phyloP scores from a whole-genome alignment of 2,113 vertebrate genomes.

The Nannobrachium achirus region DNA sequence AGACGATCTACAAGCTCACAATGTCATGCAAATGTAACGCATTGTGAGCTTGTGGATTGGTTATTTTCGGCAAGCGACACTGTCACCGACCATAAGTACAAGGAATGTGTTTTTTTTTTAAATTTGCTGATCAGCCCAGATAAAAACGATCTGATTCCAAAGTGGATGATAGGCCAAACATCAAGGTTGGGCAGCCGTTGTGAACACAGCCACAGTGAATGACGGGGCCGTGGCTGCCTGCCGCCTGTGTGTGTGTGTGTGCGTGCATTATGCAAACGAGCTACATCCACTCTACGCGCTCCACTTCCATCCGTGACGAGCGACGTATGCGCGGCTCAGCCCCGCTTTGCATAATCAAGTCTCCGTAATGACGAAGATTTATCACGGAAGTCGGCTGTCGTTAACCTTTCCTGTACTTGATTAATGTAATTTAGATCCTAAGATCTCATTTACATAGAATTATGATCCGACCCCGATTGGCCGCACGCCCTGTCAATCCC shows the following conservation, averaged over 20 bases:
- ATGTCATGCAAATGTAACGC: too few species aligned
- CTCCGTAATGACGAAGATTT: constrained; percentile 29
- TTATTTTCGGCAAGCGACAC: too few species aligned
- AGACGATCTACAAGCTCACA: too few species aligned
- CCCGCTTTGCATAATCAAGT: constrained; percentile 47
- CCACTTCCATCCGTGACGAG: background rate
- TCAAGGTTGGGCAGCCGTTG: too few species aligned
- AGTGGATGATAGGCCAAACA: constrained; percentile 30
- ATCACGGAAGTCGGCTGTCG: constrained; percentile 37
- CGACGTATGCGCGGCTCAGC: constrained; percentile 14
- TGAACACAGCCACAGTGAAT: too few species aligned
- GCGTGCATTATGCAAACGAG: constrained; percentile 43
- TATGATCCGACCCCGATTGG: constrained; percentile 40
- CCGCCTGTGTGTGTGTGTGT: background rate
- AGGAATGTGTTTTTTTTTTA: too few species aligned
- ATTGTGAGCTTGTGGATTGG: too few species aligned
- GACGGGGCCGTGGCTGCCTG: too few species aligned
- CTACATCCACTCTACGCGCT: constrained; percentile 16
- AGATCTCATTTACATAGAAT: constrained; percentile 36
- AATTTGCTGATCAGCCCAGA: too few species aligned
- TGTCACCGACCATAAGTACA: too few species aligned
- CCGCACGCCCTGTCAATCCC: constrained; percentile 40
- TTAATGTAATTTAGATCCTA: constrained; percentile 47
- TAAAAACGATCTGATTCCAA: too few species aligned
- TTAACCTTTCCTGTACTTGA: constrained; percentile 39